Evolutionary conservation across 2,797 vertebrate species (phyloP).

Genomic region (Eleutherodactylus coqui): DNA sequence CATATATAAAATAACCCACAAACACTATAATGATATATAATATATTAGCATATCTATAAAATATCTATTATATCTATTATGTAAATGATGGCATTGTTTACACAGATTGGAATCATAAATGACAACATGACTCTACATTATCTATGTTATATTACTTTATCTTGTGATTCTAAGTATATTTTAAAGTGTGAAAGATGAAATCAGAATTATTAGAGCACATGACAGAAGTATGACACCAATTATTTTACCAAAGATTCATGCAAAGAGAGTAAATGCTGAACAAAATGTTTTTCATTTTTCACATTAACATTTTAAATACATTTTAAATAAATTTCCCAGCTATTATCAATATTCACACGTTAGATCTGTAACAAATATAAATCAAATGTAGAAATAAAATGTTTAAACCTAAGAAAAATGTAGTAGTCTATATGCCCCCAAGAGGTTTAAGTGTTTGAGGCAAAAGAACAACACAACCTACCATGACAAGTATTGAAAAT

Average conservation of each 20-base stretch:
- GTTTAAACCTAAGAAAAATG: constrained; percentile 56
- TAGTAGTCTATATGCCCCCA: constrained; percentile 44
- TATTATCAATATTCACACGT: constrained; percentile 12
- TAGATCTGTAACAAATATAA: constrained; percentile 62
- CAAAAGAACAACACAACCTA: constrained; percentile 64
- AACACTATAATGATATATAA: neutral
- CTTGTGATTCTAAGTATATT: constrained; percentile 5
- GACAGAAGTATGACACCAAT: constrained; percentile 40
- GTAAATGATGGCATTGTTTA: neutral
- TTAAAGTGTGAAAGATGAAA: constrained; percentile 16
- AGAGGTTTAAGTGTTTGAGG: constrained; percentile 64
- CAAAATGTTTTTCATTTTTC: neutral
- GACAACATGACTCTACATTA: neutral
- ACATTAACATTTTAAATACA: neutral
- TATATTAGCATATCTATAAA: neutral
- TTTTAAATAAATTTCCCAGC: constrained; percentile 40
- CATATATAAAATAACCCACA: neutral
- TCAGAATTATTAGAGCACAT: constrained; percentile 19
- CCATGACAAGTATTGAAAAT: constrained; percentile 70
- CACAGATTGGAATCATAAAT: neutral
- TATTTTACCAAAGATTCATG: constrained; percentile 9
- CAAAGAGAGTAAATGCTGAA: neutral
- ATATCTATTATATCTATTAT: neutral
- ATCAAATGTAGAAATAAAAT: constrained; percentile 72
- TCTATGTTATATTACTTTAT: neutral